phyloP scores from a whole-genome alignment of 2,888 invertebrate species.

The Danaus chrysippus region DNA sequence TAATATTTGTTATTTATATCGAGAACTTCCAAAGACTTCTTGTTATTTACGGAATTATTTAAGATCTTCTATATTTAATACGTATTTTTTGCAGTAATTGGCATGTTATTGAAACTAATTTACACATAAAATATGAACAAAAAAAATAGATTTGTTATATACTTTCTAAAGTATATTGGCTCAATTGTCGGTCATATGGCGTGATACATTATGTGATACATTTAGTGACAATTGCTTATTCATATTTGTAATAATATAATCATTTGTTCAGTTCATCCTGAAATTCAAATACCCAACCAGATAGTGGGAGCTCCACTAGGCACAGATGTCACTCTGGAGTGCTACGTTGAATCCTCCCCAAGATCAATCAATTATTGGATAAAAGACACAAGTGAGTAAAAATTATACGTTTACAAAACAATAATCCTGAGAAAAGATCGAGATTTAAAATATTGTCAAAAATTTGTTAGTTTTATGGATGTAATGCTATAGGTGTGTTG shows the following conservation, averaged over 20 bases:
- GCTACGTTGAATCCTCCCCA: conserved; percentile 93
- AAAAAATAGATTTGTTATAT: no score
- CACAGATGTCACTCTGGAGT: conserved; percentile 92
- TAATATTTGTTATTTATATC: conserved; percentile 69
- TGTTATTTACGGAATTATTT: conserved; percentile 72
- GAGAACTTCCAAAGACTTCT: conserved; percentile 61
- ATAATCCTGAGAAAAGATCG: no score
- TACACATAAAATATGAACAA: not conserved
- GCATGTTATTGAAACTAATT: not conserved
- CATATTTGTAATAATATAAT: conserved; percentile 29
- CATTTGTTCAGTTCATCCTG: conserved; percentile 86
- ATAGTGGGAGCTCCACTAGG: conserved; percentile 92
- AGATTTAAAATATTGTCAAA: no score
- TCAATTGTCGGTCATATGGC: no score
- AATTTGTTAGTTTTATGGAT: no score
- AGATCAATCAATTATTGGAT: conserved; percentile 95
- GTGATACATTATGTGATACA: no score
- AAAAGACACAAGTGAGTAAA: conserved; percentile 87
- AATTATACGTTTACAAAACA: conserved; percentile 2
- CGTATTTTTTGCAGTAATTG: no score
- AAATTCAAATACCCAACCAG: conserved; percentile 95
- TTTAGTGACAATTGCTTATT: no score
- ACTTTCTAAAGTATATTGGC: no score
- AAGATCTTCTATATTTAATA: conserved; percentile 52
- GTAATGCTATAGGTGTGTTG: no score